A percentile compares a stretch with the other conserved stretches of the same genome.
Evolutionary conservation across 2,113 vertebrate genomes (phyloP).

Genomic region (Megalops atlanticus): DNA sequence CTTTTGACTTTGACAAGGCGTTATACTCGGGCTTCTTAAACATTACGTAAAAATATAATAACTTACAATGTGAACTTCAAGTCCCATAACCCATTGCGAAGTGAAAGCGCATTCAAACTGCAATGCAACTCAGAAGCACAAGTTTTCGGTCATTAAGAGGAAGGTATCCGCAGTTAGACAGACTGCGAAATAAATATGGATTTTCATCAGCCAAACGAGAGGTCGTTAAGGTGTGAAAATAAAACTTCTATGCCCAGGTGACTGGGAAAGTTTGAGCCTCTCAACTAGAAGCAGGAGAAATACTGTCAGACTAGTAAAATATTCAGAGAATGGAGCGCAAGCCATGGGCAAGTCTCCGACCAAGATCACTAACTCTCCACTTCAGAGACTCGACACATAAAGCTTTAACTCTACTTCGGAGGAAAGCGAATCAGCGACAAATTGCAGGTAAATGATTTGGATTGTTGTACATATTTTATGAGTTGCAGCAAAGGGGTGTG

Average conservation of each 20-base stretch:
- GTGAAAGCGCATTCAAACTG: neutral
- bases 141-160: slow-evolving; percentile 12
- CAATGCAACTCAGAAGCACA: neutral
- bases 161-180: neutral
- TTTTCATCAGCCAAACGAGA: neutral
- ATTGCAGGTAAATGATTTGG: slow-evolving; percentile 12
- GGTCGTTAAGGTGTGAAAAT: neutral
- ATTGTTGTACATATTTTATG: neutral
- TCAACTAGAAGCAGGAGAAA: neutral
- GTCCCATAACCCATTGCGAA: slow-evolving; percentile 26
- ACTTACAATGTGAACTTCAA: slow-evolving; percentile 6
- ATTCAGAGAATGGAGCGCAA: slow-evolving; percentile 24
- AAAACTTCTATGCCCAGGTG: neutral
- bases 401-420: slow-evolving; percentile 12
- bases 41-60: neutral
- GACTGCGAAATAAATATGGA: neutral
- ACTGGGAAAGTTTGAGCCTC: neutral
- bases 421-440: neutral
- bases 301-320: neutral
- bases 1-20: too few relatives aligned
- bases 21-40: neutral
- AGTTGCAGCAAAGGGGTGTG: neutral
- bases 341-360: slow-evolving; percentile 13
- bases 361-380: slow-evolving; percentile 27
- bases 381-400: slow-evolving; percentile 24